Base-by-base conservation (phyloP, 2,888 invertebrate genomes). In the Lamellibrachia satsuma region DNA sequence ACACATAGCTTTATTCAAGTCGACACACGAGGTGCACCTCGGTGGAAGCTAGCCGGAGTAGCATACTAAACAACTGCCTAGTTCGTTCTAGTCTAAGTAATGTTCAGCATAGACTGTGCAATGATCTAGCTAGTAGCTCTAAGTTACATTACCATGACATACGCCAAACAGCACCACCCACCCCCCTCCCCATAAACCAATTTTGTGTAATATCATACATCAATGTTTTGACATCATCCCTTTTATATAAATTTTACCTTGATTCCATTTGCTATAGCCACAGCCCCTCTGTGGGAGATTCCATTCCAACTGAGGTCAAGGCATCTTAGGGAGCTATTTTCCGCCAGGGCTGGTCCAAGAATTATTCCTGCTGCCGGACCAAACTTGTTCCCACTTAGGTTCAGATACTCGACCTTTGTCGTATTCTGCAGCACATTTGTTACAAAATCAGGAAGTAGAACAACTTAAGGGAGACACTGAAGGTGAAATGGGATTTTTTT, bases 281-380 rank as follows among this genome's bases (percentile, higher is more conserved):
- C 94, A 11, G 96, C 96, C 39, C 96, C 96, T 94, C 95, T 96
- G 92, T 96, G 94, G 75, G 96, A 93, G 39, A 96, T 94, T 93
- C 95, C 95, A 94, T 96, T 96, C 96, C 96, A 96, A 92, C 96
- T 96, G 90, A 96, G 95, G 93, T 96, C 95, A 0, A 96, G 94
- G 93, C 96, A 95, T 93, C 95, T 96, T 8, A 96, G 94, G 90
- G 95, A 95, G 55, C 94, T 95, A 94, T 96, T 96, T 93, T 96
- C 96, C 7, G 96, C 95, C 60, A 96, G 95, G 52, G 96, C 96
- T 6, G 96, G 96, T 0, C 96, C 96, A 15, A 96, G 94, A n/a
- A 95, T 93, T 22, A 95, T 92, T 0, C 96, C 96, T 15, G 96
- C 94, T 52, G 93, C 94, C 93, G 96, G 96, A 11, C 95, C 96